These are phyloP conservation scores for Anabacerthia variegaticeps DNA, from an alignment of 2,797 vertebrate genomes.

Conservation along the genomic window DNA sequence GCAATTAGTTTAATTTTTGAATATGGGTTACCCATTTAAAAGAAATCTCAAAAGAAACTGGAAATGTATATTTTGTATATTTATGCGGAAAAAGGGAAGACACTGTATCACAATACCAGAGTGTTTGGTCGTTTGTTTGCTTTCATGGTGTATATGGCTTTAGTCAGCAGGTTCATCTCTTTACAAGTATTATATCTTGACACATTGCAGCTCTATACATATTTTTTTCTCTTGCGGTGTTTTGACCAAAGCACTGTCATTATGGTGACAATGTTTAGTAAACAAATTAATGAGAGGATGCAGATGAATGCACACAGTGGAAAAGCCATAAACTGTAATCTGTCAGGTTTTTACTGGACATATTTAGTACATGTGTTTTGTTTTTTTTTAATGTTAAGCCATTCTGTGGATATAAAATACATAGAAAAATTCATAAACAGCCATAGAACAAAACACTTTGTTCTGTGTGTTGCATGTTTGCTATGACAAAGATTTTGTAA, in stretches of 20 bases:
- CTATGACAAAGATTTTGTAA: conserved; percentile 82
- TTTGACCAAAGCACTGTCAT: conserved; percentile 77
- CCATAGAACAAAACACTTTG: conserved; percentile 79
- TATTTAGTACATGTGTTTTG: not conserved
- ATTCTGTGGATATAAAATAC: conserved; percentile 56
- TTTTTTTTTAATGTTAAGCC: conserved; percentile 43
- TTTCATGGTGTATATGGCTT: conserved; percentile 66
- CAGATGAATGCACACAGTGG: conserved; percentile 63
- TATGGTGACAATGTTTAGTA: conserved; percentile 75
- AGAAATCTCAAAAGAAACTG: conserved; percentile 69
- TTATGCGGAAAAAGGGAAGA: conserved; percentile 80
- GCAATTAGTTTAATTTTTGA: conserved; percentile 51
- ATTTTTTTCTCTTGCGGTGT: conserved; percentile 51
- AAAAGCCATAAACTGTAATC: conserved; percentile 67
- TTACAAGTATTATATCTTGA: conserved; percentile 72
- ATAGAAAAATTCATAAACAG: conserved; percentile 65
- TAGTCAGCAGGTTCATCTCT: conserved; percentile 78
- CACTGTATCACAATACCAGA: conserved; percentile 73
- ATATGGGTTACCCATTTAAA: conserved; percentile 41
- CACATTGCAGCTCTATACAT: conserved; percentile 47
- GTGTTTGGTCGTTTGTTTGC: conserved; percentile 69
- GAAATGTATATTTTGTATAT: conserved; percentile 85
- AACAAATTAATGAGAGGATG: conserved; percentile 66
- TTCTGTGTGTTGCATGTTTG: conserved; percentile 80
- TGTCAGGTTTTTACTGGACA: conserved; percentile 74